Base-by-base conservation (phyloP, 2,888 invertebrate genomes). In the Calliphora vomitoria region DNA sequence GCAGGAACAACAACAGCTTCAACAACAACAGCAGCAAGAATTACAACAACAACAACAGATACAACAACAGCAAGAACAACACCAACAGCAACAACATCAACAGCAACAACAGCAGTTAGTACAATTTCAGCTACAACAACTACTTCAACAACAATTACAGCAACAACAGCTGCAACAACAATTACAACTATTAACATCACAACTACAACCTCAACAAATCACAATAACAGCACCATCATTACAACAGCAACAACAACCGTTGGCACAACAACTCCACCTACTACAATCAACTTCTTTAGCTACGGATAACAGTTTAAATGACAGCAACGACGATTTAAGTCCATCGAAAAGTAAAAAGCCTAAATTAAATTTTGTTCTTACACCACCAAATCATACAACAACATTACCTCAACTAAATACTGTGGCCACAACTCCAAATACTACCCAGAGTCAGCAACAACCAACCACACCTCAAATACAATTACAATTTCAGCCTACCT, bases 291-390 rank as follows among this genome's bases (percentile, higher is more conserved):
- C 83, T 86, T n/a, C 89, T 35, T 35, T 83, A 88, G 83, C 92
- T 90, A 76, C 92, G 91, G 82, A 89, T 89, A 89, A 79, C 91
- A 88, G 18, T 47, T n/a, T 87, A 79, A 47, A 72, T 47, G 72
- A 76, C 10, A 85, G 78, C 74, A 90, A 86, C 8, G 91, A 91
- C 53, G 86, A 86, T 0, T 25, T 86, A 1, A 89, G 89, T 84
- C 87, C 91, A 11, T 74, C 89, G 10, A 93, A 93, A 69, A 90
- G 89, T 74, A 94, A 94, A 58, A 93, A 93, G 75, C 92, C 92
- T 0, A 94, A 94, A 89, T 88, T 93, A 4, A 94, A 94, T 89
- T 92, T 94, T 68, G 92, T 94, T 10, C 86, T 94, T 0, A 91
- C 94, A 4, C 90, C 93, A 6, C 92, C 93, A 5, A 78, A 41